Evolutionary conservation across 2,888 invertebrate genomes (phyloP).

Genomic region (Epinotia nisella): DNA sequence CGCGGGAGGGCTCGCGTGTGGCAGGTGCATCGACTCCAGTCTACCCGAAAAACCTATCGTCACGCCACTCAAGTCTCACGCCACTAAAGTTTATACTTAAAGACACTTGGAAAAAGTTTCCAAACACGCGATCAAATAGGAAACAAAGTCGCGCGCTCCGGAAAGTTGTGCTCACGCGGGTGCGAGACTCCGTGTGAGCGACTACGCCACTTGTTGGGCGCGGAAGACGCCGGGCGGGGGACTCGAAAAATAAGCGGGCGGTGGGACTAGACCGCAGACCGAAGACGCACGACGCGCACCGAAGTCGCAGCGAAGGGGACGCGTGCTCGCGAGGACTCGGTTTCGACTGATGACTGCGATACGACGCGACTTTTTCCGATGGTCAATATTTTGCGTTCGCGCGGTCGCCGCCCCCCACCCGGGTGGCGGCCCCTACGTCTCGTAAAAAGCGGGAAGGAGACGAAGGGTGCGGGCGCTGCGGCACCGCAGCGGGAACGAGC

Average conservation of each 20-base stretch:
- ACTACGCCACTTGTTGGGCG: constrained; percentile 81
- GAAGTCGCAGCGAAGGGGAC: constrained; percentile 76
- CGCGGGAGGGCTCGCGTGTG: constrained; percentile 84
- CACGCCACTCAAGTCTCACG: constrained; percentile 78
- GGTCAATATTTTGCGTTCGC: constrained; percentile 86
- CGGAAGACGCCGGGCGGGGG: constrained; percentile 81
- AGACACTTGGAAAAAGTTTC: constrained; percentile 69
- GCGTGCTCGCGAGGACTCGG: constrained; percentile 80
- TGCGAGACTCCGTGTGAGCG: constrained; percentile 77
- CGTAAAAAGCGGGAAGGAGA: constrained; percentile 86
- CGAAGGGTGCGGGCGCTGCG: constrained; percentile 79
- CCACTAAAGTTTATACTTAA: constrained; percentile 63
- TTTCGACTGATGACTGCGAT: constrained; percentile 86
- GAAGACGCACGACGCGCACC: constrained; percentile 81
- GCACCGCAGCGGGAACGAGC: constrained; percentile 78
- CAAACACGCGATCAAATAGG: constrained; percentile 63
- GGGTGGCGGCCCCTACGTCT: constrained; percentile 83
- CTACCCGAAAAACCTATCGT: constrained; percentile 68
- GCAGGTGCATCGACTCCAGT: constrained; percentile 87
- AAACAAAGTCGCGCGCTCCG: constrained; percentile 72
- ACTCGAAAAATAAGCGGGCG: constrained; percentile 75
- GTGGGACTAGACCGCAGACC: constrained; percentile 77
- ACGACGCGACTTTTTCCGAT: constrained; percentile 85
- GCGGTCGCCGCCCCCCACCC: constrained; percentile 83
- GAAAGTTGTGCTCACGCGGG: constrained; percentile 78